Evolutionary conservation across 2,113 vertebrate species (phyloP).

Genomic region (Ailurus styani): DNA sequence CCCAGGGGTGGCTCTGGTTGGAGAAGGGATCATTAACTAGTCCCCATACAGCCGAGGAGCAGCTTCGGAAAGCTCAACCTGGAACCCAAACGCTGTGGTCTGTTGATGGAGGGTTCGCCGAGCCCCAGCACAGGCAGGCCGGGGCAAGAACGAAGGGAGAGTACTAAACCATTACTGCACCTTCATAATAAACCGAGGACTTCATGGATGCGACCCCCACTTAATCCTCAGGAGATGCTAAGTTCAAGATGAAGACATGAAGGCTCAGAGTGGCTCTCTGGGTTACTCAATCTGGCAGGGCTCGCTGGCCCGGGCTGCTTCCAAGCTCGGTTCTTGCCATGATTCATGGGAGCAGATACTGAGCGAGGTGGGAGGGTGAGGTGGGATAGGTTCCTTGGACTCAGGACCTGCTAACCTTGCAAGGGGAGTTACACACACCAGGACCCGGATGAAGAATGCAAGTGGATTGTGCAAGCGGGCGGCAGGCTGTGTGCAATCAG

Average conservation of each 20-base stretch:
- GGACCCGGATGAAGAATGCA: neutral
- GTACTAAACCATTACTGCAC: neutral
- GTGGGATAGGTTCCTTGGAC: neutral
- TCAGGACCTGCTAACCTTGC: neutral
- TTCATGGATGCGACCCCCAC: neutral
- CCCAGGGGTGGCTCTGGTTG: neutral
- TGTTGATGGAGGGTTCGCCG: neutral
- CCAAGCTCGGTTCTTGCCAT: neutral
- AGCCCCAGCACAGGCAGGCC: neutral
- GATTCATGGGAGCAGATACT: neutral
- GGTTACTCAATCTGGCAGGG: neutral
- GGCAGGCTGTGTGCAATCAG: neutral
- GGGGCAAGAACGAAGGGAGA: neutral
- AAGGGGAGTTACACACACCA: neutral
- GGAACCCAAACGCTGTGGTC: neutral
- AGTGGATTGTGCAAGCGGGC: neutral
- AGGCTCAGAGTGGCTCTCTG: neutral
- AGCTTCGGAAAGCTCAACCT: neutral
- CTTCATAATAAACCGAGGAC: neutral
- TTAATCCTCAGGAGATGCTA: too few species aligned
- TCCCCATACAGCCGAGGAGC: neutral
- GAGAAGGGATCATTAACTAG: neutral
- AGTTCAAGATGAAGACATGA: neutral
- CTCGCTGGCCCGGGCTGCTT: neutral
- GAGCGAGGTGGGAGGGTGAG: neutral